Evolutionary conservation across 35 echinoderm and acorn worm genomes (phyloP), one percentile per base, ranked within the genome.

Genomic region (Ophioderma brevispina): DNA sequence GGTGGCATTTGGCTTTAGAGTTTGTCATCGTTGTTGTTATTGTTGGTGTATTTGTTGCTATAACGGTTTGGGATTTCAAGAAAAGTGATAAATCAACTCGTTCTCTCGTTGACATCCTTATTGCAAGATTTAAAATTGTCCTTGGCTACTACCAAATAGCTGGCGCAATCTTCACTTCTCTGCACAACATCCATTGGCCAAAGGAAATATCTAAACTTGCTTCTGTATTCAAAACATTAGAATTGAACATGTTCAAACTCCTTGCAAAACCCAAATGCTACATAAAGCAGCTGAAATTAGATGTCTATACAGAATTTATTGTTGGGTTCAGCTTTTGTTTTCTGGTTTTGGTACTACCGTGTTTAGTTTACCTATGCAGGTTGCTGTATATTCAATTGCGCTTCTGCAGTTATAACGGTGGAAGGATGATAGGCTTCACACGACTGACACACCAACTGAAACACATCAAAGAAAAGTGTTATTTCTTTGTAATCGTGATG

Each of bases 71-170:
- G 90, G 42, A 38, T 34, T 32, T 38, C 15, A 86, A 78, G n/a
- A 85, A 38, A 1, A 13, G 46, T 31, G 32, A 46, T 33, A 36
- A 32, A 34, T 56, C 42, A 52, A 33, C 70, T 38, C 39, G 89
- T n/a, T 80, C 82, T 14, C 19, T 76, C 4, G 38, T 81, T 10
- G 84, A 87, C 31, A 81, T 81, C 25, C 42, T 92, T 33, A 64
- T 79, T 4, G 36, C 91, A 13, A 59, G 91, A 80, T 80, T 81
- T 1, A 92, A 92, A 49, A 92, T 92, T 33, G 56, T 87, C 5
- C 77, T 92, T 0, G 85, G 91, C 10, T 92, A 87, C 46, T 92
- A 87, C 75, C 91, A 92, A 70, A 84, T 92, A 25, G 79, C 80
- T 37, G 91, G 91, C 17, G 91, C 80, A 32, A 32, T 87, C 59